Conservation (phyloP, 2,797 vertebrate species). For the Pipistrellus pipistrellus region DNA sequence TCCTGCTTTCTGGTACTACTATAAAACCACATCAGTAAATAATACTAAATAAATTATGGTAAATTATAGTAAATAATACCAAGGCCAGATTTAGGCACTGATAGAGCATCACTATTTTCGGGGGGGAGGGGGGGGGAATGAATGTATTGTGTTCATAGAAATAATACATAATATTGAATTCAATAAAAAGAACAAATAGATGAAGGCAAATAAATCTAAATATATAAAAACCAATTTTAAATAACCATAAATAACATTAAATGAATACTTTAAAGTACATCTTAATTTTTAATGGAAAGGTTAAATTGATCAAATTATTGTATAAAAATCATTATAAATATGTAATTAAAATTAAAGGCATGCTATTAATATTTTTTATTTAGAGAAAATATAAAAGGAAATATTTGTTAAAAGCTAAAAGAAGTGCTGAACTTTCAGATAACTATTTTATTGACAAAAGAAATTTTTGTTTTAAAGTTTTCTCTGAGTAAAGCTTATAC, state of each 20-base stretch:
- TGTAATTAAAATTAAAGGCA: neutral
- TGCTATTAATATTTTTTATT: neutral
- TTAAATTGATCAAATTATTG: neutral
- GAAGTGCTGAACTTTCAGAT: neutral
- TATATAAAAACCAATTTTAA: neutral
- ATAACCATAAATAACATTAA: neutral
- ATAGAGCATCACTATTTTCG: neutral
- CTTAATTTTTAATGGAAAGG: neutral
- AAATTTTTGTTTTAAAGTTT: neutral
- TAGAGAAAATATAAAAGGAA: neutral
- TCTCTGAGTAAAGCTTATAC: neutral
- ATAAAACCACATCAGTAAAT: neutral
- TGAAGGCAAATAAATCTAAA: neutral
- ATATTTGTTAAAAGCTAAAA: neutral
- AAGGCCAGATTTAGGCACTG: neutral
- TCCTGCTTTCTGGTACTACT: neutral
- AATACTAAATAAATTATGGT: neutral
- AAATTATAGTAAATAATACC: neutral
- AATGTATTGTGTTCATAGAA: constrained; percentile 8
- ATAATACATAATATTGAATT: neutral
- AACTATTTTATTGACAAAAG: neutral
- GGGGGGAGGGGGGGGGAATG: neutral
- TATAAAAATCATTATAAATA: neutral
- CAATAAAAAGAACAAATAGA: neutral
- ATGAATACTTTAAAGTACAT: neutral